Conservation (phyloP, 2,113 vertebrate genomes). For the Rhombomys opimus region DNA sequence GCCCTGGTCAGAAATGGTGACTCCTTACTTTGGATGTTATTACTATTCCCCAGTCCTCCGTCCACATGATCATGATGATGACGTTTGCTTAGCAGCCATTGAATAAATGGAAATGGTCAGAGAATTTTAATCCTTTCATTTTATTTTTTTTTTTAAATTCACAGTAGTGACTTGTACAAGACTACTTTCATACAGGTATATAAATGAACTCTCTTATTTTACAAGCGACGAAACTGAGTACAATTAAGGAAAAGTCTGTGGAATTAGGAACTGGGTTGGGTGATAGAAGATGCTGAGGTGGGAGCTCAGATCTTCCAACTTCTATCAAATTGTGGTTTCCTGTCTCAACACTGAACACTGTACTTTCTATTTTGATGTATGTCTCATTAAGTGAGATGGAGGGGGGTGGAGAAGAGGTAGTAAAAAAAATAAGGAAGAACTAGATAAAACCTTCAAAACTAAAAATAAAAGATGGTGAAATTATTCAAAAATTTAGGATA, state of each 20-base stretch:
- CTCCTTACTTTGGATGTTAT: not conserved
- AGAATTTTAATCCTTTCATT: not conserved
- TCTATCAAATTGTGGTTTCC: not conserved
- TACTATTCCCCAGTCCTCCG: not conserved
- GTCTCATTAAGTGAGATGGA: not conserved
- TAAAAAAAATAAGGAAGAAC: not conserved
- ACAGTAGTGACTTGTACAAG: not conserved
- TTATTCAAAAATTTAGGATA: constrained; percentile 1
- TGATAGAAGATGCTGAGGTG: not conserved
- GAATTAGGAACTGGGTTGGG: not conserved
- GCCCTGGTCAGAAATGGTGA: not conserved
- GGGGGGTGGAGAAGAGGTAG: not conserved
- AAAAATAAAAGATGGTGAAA: not conserved
- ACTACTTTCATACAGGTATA: not conserved
- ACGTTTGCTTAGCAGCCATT: not conserved
- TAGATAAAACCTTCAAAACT: not conserved
- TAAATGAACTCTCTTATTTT: not conserved
- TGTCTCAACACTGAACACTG: not conserved
- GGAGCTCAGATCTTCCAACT: not conserved
- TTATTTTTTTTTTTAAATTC: not conserved
- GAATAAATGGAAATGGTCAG: not conserved
- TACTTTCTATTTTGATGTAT: not conserved
- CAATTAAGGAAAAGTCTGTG: not conserved
- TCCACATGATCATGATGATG: not conserved
- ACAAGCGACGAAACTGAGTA: not conserved